Percentiles rank a stretch among this genome's conserved stretches.
phyloP scores from a whole-genome alignment of 1,140 invertebrate genomes.

The Scaptomyza montana region DNA sequence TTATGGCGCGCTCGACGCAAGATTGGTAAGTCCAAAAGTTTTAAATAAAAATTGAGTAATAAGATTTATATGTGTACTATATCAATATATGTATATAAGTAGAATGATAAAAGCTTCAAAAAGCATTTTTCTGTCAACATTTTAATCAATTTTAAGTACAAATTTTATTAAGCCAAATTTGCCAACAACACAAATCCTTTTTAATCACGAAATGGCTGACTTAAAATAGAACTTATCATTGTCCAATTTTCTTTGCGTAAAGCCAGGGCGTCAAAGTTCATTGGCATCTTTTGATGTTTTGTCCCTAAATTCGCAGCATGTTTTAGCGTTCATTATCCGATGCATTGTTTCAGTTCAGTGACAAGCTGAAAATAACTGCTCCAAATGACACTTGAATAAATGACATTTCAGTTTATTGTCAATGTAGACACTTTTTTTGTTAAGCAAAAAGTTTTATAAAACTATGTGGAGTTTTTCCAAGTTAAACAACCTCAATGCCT shows the following conservation, averaged over 20 bases:
- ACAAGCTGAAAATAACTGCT: background rate
- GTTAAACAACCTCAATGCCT: no score
- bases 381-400: constrained; percentile 1
- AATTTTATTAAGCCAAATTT: no score
- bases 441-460: constrained; percentile 2
- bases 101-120: no score
- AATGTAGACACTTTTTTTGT: background rate
- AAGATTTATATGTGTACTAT: no score
- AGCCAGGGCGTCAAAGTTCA: constrained; percentile 28
- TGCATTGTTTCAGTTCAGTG: constrained; percentile 25
- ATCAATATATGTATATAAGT: no score
- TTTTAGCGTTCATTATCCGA: constrained; percentile 56
- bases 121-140: no score
- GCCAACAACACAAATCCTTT: no score
- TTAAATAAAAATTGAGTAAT: no score
- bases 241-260: background rate
- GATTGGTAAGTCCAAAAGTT: constrained; percentile 86
- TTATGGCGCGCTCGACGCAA: constrained; percentile 90
- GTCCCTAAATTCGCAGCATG: constrained; percentile 36
- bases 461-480: no score
- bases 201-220: background rate
- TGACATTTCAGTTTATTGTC: constrained; percentile 14
- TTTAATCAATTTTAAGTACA: no score
- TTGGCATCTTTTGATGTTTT: constrained; percentile 21
- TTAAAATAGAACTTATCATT: background rate